Conservation (phyloP, 2,113 vertebrate species). For the Lagopus muta region DNA sequence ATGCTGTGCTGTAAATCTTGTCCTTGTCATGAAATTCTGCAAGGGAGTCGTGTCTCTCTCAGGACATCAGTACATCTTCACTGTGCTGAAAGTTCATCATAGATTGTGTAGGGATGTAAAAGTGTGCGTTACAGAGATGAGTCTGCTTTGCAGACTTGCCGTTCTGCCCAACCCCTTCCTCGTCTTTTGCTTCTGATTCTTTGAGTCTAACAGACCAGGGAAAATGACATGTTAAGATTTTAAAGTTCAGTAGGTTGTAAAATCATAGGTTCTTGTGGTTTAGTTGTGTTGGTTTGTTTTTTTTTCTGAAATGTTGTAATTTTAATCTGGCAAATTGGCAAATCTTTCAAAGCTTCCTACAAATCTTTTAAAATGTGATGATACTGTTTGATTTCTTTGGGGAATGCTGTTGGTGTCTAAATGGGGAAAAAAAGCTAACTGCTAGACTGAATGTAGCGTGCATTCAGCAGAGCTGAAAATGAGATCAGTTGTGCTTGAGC, state of each 20-base stretch:
- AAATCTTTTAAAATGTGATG: not conserved
- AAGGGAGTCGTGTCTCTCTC: not conserved
- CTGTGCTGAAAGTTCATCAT: not conserved
- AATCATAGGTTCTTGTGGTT: not conserved
- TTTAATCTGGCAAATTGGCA: not conserved
- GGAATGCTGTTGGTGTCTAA: not conserved
- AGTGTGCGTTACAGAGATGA: not conserved
- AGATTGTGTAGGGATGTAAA: not conserved
- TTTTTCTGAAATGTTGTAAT: not conserved
- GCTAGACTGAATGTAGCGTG: not conserved
- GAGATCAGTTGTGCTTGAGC: not conserved
- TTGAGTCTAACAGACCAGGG: not conserved
- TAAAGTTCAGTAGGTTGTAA: not conserved
- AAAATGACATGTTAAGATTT: not conserved
- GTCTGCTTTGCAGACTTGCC: not conserved
- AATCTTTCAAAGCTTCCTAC: not conserved
- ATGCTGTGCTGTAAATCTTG: not conserved
- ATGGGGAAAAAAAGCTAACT: not conserved
- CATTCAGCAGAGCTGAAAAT: not conserved
- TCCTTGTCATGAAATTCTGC: not conserved
- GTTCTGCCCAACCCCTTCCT: not conserved
- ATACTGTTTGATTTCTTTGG: not conserved
- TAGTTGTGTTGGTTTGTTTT: not conserved
- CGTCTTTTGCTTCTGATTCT: not conserved
- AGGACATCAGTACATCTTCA: not conserved